A percentile compares a stretch with the other conserved stretches of the same genome.
Evolutionary conservation across 2,888 invertebrate genomes (phyloP).

Genomic region (Epinotia ramella): DNA sequence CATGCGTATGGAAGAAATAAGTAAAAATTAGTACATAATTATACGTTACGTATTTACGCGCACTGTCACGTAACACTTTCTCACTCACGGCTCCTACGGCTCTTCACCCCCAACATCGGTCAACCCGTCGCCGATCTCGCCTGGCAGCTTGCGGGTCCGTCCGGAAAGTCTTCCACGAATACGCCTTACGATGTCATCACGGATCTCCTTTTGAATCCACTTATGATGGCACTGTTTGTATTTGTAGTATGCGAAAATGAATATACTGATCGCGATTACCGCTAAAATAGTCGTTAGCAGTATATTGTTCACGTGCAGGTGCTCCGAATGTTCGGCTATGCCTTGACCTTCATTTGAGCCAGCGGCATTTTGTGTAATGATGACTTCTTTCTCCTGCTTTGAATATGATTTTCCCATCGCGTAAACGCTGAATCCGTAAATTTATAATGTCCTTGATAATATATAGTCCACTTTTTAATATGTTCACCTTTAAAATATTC

Average conservation of each 20-base stretch:
- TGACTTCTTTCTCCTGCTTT: not conserved
- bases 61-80: not conserved
- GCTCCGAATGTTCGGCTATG: not conserved
- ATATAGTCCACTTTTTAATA: no score
- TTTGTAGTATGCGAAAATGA: not conserved
- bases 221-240: not conserved
- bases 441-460: no score
- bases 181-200: not conserved
- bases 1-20: not conserved
- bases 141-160: not conserved
- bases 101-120: not conserved
- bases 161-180: not conserved
- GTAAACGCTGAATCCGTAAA: no score
- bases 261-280: not conserved
- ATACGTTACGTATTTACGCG: not conserved
- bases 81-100: not conserved
- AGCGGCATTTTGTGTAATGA: slow-evolving; percentile 13
- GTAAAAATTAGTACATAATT: not conserved
- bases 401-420: no score
- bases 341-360: slow-evolving; percentile 11
- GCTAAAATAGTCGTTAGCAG: not conserved
- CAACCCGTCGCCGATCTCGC: not conserved
- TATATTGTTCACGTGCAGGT: not conserved
- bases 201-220: not conserved
- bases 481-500: no score